Conservation (phyloP, 1,140 invertebrate species). For the Drosophila tristis region DNA sequence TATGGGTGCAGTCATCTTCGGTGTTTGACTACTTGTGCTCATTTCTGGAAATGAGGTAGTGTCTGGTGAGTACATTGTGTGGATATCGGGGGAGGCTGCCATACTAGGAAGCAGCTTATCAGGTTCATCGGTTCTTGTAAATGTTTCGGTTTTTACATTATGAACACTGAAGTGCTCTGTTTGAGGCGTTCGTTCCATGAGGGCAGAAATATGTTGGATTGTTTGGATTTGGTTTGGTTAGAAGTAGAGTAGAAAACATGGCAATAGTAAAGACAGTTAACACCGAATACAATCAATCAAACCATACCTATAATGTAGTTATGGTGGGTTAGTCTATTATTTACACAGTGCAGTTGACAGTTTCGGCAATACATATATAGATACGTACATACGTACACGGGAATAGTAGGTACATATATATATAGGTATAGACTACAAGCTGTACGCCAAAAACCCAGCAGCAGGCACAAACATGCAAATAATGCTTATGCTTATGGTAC, state of each 20-base stretch:
- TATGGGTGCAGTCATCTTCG: slow-evolving; percentile 56
- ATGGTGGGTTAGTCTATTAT: slow-evolving; percentile 66
- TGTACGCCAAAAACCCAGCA: slow-evolving; percentile 70
- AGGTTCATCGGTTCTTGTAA: slow-evolving; percentile 80
- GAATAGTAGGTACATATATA: too few relatives aligned
- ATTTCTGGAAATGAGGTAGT: slow-evolving; percentile 84
- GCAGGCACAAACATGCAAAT: slow-evolving; percentile 79
- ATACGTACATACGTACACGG: slow-evolving; percentile 3
- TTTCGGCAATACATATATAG: slow-evolving; percentile 3
- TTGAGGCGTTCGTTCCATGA: slow-evolving; percentile 73
- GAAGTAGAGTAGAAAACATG: slow-evolving; percentile 71
- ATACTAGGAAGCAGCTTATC: slow-evolving; percentile 81
- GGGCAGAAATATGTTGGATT: slow-evolving; percentile 31
- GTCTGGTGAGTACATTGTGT: slow-evolving; percentile 70
- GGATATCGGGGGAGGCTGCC: slow-evolving; percentile 58
- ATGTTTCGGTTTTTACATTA: slow-evolving; percentile 76
- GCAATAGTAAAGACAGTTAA: slow-evolving; percentile 74
- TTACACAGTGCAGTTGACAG: slow-evolving; percentile 66
- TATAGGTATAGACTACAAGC: slow-evolving; percentile 57
- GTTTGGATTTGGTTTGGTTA: slow-evolving; percentile 18
- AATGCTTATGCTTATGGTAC: slow-evolving; percentile 60
- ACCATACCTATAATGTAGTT: slow-evolving; percentile 41
- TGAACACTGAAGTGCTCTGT: slow-evolving; percentile 84
- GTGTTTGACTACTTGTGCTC: slow-evolving; percentile 82
- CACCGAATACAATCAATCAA: slow-evolving; percentile 68